Conservation (phyloP, 2,797 vertebrate species). For the Harpagifer antarcticus region DNA sequence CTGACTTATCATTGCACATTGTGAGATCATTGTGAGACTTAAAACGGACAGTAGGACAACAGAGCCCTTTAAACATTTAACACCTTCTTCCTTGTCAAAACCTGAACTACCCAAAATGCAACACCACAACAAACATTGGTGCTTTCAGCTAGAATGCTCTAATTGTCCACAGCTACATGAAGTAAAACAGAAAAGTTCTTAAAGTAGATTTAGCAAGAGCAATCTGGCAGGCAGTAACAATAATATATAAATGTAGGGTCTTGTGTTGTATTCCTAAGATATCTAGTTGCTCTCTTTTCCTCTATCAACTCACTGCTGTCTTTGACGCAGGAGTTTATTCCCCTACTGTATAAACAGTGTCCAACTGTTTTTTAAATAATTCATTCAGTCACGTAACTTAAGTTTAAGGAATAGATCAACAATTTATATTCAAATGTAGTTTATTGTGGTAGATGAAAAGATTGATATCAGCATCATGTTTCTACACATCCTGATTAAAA, state of each 20-base stretch:
- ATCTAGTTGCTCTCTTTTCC: too few relatives aligned
- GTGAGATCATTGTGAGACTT: background rate
- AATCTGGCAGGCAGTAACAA: background rate
- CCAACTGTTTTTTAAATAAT: too few relatives aligned
- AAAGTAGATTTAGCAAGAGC: background rate
- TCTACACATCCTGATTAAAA: slow-evolving; percentile 14
- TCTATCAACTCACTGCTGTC: too few relatives aligned
- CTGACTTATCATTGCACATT: background rate
- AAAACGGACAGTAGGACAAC: too few relatives aligned
- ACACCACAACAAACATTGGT: background rate
- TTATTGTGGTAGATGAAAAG: too few relatives aligned
- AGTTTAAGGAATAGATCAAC: too few relatives aligned
- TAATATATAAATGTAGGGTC: background rate
- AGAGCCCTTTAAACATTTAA: too few relatives aligned
- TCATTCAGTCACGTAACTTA: too few relatives aligned
- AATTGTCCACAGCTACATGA: background rate
- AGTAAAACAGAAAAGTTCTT: background rate
- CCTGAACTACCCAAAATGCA: background rate
- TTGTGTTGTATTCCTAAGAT: background rate
- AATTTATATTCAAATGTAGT: too few relatives aligned
- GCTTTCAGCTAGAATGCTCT: background rate
- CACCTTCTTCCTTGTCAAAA: background rate
- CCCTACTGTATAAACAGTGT: too few relatives aligned
- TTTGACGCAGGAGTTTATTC: too few relatives aligned
- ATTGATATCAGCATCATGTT: background rate